phyloP scores from a whole-genome alignment of 2,888 invertebrate species.

The Chelonus formosanus region DNA sequence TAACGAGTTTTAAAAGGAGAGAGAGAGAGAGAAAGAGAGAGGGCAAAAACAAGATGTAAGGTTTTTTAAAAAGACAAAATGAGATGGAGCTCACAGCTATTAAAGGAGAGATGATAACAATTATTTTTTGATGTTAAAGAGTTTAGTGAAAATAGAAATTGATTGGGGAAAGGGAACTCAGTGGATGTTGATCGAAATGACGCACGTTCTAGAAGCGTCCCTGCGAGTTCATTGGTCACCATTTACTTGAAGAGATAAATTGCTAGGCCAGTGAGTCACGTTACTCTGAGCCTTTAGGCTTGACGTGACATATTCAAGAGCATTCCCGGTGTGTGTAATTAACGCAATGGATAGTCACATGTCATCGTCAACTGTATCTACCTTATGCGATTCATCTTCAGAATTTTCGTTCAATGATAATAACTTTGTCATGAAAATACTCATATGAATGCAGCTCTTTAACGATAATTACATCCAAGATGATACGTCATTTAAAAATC shows the following conservation, averaged over 20 bases:
- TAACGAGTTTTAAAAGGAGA: too few species aligned
- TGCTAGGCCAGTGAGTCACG: slow-evolving; percentile 29
- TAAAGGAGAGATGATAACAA: too few species aligned
- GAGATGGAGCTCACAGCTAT: too few species aligned
- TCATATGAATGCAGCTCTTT: too few species aligned
- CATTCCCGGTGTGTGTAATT: slow-evolving; percentile 23
- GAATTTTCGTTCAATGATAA: neutral
- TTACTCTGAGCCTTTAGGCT: slow-evolving; percentile 7
- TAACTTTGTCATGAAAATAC: neutral
- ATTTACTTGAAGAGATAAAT: slow-evolving; percentile 28
- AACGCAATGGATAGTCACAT: slow-evolving; percentile 23
- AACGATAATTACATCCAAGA: too few species aligned
- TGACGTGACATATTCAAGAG: slow-evolving; percentile 28
- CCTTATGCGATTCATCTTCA: neutral
- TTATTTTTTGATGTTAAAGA: too few species aligned
- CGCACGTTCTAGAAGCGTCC: slow-evolving; percentile 16
- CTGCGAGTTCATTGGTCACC: slow-evolving; percentile 18
- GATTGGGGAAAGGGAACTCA: neutral
- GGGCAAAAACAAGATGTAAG: too few species aligned
- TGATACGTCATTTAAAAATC: neutral
- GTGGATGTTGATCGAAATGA: slow-evolving; percentile 15
- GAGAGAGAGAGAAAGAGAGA: too few species aligned
- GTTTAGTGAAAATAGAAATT: too few species aligned
- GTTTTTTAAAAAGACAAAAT: too few species aligned
- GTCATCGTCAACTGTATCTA: slow-evolving; percentile 13